Conservation (phyloP, 1,140 invertebrate genomes). For the Drosophila prosaltans region DNA sequence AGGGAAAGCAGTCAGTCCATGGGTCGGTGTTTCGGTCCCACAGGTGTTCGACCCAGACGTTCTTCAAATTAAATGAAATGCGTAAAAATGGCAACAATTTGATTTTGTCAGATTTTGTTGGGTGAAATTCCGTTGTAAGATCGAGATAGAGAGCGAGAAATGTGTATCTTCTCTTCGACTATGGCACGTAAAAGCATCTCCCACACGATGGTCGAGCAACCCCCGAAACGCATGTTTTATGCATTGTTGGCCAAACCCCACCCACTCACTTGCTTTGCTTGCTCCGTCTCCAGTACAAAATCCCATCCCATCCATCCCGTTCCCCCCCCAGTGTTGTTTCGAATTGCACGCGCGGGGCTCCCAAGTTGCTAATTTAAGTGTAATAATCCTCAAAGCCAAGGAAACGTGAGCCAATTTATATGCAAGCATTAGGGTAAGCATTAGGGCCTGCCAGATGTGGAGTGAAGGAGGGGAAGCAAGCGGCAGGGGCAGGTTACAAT, state of each 20-base stretch:
- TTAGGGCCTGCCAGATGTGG: slow-evolving; percentile 19
- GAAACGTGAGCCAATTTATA: slow-evolving; percentile 81
- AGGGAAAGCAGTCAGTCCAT: slow-evolving; percentile 13
- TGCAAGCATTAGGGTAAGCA: slow-evolving; percentile 69
- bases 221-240: slow-evolving; percentile 70
- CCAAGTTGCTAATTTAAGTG: slow-evolving; percentile 82
- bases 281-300: background rate
- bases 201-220: slow-evolving; percentile 42
- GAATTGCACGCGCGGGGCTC: slow-evolving; percentile 69
- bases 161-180: slow-evolving; percentile 27
- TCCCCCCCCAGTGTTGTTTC: slow-evolving; percentile 10
- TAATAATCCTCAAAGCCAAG: slow-evolving; percentile 81
- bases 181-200: slow-evolving; percentile 54
- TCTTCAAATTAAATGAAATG: slow-evolving; percentile 82
- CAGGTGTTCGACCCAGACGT: slow-evolving; percentile 63
- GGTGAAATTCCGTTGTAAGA: slow-evolving; percentile 35
- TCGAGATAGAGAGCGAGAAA: slow-evolving; percentile 26
- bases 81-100: slow-evolving; percentile 82
- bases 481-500: slow-evolving; percentile 28
- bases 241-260: slow-evolving; percentile 39
- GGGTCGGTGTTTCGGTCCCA: slow-evolving; percentile 46
- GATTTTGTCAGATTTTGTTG: slow-evolving; percentile 78
- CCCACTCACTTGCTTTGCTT: background rate
- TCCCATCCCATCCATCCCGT: background rate
- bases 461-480: background rate